A percentile compares a stretch with the other conserved stretches of the same genome.
phyloP scores from a whole-genome alignment of 1,140 invertebrate species.

The Ceratoteleas bidentatus region DNA sequence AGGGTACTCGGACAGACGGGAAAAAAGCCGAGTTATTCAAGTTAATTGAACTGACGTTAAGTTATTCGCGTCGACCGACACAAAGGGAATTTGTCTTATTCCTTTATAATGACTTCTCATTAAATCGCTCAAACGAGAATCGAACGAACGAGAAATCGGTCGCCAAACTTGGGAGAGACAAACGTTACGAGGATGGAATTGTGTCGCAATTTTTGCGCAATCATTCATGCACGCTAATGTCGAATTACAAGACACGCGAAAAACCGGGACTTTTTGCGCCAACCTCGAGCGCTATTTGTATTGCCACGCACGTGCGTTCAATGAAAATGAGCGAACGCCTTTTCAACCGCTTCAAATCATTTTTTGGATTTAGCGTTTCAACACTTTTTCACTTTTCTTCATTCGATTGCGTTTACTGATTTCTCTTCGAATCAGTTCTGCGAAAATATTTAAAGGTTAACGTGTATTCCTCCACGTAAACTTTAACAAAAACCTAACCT shows the following conservation, averaged over 20 bases:
- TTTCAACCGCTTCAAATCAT: too few relatives aligned
- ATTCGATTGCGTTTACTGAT: too few relatives aligned
- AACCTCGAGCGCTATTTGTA: too few relatives aligned
- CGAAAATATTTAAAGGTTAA: too few relatives aligned
- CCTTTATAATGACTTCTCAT: conserved; percentile 67
- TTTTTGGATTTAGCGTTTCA: too few relatives aligned
- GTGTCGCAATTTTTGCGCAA: conserved; percentile 44
- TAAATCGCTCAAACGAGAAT: conserved; percentile 64
- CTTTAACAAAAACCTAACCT: too few relatives aligned
- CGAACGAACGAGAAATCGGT: conserved; percentile 64
- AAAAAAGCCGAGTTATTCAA: conserved; percentile 58
- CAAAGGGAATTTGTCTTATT: conserved; percentile 66
- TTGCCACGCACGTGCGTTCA: too few relatives aligned
- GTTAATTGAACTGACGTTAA: conserved; percentile 61
- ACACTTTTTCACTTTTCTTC: too few relatives aligned
- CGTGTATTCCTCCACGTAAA: too few relatives aligned
- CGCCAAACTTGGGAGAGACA: conserved; percentile 67
- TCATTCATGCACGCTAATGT: conserved; percentile 27
- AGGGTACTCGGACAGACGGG: conserved; percentile 5
- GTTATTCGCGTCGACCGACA: conserved; percentile 50
- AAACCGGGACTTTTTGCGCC: background rate
- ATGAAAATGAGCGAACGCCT: too few relatives aligned
- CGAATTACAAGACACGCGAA: background rate
- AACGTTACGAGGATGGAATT: conserved; percentile 68
- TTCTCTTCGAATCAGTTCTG: too few relatives aligned